phyloP scores from a whole-genome alignment of 2,888 invertebrate genomes.

The Drosophila anomalata region DNA sequence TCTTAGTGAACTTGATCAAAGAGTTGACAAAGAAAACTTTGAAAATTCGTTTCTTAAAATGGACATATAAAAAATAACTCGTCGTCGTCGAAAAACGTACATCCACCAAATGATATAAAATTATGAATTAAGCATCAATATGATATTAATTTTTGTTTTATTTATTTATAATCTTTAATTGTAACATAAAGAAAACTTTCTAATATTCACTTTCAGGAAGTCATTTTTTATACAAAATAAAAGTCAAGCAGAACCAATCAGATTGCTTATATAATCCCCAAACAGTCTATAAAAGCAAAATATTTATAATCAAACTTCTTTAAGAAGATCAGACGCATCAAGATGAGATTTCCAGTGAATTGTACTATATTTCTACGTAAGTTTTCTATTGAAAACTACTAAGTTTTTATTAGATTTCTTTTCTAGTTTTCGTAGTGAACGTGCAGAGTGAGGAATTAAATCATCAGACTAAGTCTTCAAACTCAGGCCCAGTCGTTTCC shows the following conservation, averaged over 20 bases:
- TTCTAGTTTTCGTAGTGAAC: not conserved
- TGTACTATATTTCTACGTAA: slow-evolving; percentile 1
- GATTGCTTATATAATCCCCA: not conserved
- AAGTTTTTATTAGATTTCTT: not conserved
- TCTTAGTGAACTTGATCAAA: too few relatives aligned
- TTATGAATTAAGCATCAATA: too few relatives aligned
- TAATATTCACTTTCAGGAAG: not conserved
- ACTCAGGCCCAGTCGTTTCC: too few relatives aligned
- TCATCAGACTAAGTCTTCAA: too few relatives aligned
- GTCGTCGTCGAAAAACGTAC: too few relatives aligned
- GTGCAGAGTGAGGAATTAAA: not conserved
- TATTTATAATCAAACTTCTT: not conserved
- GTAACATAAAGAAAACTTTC: not conserved
- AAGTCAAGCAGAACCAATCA: slow-evolving; percentile 19
- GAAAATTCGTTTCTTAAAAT: too few relatives aligned
- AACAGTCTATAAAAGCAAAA: not conserved
- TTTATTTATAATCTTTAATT: too few relatives aligned
- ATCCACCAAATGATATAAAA: too few relatives aligned
- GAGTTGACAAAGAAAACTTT: too few relatives aligned
- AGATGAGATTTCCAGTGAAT: slow-evolving; percentile 6
- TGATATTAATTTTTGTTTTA: too few relatives aligned
- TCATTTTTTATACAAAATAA: not conserved
- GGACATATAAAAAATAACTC: too few relatives aligned
- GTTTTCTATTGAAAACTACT: not conserved
- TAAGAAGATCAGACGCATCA: not conserved